A percentile compares a stretch with the other conserved stretches of the same genome.
Conservation (phyloP, 1,140 invertebrate genomes). For the Lerema accius region DNA sequence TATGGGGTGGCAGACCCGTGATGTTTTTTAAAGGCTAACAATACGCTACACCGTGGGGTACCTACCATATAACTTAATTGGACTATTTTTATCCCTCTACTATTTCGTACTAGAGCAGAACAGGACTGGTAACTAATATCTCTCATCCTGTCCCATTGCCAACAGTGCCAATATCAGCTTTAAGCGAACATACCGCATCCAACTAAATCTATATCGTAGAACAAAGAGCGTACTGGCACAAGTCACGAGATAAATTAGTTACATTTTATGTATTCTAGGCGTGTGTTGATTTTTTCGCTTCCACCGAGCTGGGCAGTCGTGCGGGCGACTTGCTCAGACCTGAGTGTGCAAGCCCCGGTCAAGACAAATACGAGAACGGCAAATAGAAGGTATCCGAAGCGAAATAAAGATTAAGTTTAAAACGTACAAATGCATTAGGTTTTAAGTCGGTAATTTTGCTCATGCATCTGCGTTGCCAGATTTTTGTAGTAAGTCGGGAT, state of each 20-base stretch:
- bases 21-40: too few species aligned
- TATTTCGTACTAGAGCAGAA: too few species aligned
- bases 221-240: conserved; percentile 17
- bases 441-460: too few species aligned
- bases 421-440: background rate
- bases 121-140: too few species aligned
- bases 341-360: background rate
- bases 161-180: too few species aligned
- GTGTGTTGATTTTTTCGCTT: conserved; percentile 64
- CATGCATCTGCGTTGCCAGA: too few species aligned
- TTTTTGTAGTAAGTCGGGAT: too few species aligned
- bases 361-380: conserved; percentile 14
- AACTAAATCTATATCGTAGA: conserved; percentile 1
- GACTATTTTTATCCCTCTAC: too few species aligned
- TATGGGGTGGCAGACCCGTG: too few species aligned
- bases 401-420: conserved; percentile 7
- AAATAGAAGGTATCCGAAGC: background rate
- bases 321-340: conserved; percentile 34
- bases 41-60: too few species aligned
- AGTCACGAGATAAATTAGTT: conserved; percentile 61
- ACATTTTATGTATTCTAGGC: conserved; percentile 58
- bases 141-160: too few species aligned
- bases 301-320: conserved; percentile 42
- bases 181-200: conserved; percentile 45
- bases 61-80: too few species aligned